Base-by-base conservation (phyloP, 2,888 invertebrate species). In the Matsumyia berberina region DNA sequence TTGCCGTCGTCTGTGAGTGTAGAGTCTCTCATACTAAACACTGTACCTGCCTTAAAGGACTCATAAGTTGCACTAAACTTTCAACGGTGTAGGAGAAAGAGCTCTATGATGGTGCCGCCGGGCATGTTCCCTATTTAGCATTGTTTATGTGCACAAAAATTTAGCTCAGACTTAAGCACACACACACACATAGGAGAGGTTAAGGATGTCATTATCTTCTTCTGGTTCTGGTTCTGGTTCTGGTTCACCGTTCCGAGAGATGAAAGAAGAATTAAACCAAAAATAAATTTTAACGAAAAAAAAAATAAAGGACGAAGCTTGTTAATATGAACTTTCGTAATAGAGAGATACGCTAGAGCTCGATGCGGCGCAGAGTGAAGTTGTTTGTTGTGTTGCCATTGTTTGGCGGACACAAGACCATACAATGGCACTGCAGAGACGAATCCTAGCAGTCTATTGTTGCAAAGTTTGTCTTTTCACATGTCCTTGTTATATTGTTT, bases 61-160 rank as follows among this genome's bases (percentile, higher is more conserved):
- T 81, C 77, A n/a, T 53, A 77, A 74, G 17, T 37, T 69, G 67
- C 44, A 66, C 72, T 37, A 67, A 81, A 62, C 44, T 80, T 67
- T 64, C 53, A 60, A 44, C 37, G 51, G 12, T 31, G 31, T 11
- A n/a, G 11, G 17, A n/a, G 11, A 17, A 7, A n/a, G 60, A 29
- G 69, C 37, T 33, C 57, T 51, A 44, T 64, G 76, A 76, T 64
- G 77, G 37, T 15, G 60, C 82, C 53, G 67, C 42, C 39, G 78
- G 82, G 53, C 55, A 29, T 66, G 46, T 67, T 77, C 58, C 33
- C 60, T 72, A 55, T 70, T 76, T 53, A 70, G 64, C 46, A 76
- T 81, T 81, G 69, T 82, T 82, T 77, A 66, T 77, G 64, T 72
- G 62, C 35, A 55, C 67, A 24, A 66, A 66, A 67, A 83, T 72